Percentiles rank a stretch among this genome's conserved stretches.
Evolutionary conservation across 2,113 vertebrate genomes (phyloP).

Genomic region (Neogale vison): DNA sequence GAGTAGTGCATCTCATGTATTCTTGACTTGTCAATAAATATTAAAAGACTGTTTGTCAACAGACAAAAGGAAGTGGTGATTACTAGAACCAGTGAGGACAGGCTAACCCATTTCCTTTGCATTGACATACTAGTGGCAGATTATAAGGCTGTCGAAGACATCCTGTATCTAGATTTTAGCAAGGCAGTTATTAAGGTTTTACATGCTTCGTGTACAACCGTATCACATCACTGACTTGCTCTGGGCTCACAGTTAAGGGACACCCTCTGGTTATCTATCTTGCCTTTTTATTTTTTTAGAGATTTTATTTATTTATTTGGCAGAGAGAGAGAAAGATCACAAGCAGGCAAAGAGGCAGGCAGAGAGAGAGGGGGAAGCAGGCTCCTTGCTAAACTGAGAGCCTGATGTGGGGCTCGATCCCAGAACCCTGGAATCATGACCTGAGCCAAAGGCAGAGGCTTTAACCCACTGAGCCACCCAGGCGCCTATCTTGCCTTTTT

Average conservation of each 20-base stretch:
- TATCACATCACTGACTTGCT: not conserved
- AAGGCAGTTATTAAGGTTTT: not conserved
- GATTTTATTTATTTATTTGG: too few species aligned
- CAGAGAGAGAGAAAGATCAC: too few species aligned
- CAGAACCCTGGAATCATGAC: too few species aligned
- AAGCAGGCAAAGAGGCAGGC: too few species aligned
- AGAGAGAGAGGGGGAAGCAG: too few species aligned
- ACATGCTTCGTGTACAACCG: not conserved
- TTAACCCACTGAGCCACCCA: too few species aligned
- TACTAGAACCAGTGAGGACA: not conserved
- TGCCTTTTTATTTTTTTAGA: too few species aligned
- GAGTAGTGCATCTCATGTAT: not conserved
- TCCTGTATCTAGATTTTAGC: not conserved
- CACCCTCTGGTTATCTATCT: not conserved
- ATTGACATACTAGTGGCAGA: not conserved
- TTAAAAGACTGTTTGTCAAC: not conserved
- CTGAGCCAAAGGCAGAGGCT: too few species aligned
- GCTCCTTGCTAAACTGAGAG: too few species aligned
- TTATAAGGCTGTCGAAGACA: not conserved
- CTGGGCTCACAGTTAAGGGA: not conserved
- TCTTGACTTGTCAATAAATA: constrained; percentile 15
- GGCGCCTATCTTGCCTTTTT: not conserved
- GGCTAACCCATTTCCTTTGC: constrained; percentile 18
- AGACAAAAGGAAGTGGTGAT: constrained; percentile 51
- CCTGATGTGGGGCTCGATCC: too few species aligned